Base-by-base conservation (phyloP, 1,140 invertebrate genomes). In the Atta cephalotes region DNA sequence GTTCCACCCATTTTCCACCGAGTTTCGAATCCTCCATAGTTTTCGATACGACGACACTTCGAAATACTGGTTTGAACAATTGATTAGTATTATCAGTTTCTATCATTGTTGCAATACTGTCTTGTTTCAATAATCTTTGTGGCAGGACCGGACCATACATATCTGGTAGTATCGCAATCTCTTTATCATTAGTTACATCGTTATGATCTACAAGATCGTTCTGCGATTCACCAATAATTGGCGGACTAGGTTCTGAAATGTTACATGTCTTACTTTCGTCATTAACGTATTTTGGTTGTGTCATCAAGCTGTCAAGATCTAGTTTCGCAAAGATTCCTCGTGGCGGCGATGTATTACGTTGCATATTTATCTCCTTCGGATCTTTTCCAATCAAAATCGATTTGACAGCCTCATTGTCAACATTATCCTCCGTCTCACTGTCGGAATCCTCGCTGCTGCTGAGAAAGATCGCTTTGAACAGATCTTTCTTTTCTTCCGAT, bases 251-350 rank as follows among this genome's bases (percentile, higher is more conserved):
- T 53, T 53, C 51, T 10, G 74, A n/a, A 4, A 60, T 16, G n/a
- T 84, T 45, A 14, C 49, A 25, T 14, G 2, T 21, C 16, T 7
- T 31, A n/a, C 10, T 78, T 56, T 21, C 18, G 3, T 85, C 76
- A n/a, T 28, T 63, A 35, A 18, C 71, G 18, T 3, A 14, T 18
- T 39, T 88, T 14, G 90, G 25, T 28, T 65, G 53, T 2, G 53
- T 53, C 0, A 96, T 95, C 1, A 97, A 88, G 91, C 94, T 95
- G 86, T 97, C 96, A 16, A 97, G 95, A 94, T 97, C 97, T 31
- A 98, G 94, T 86, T 97, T 97, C 0, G 97, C 97, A 91, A 98
- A 98, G 76, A 98, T 97, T 2, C 97, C 97, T 85, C 96, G 95
- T 0, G 97, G 96, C 1, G 97, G 97, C 6, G 97, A 97, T 12